Base-by-base conservation (phyloP, 2,797 vertebrate genomes). In the Micrastur ruficollis region DNA sequence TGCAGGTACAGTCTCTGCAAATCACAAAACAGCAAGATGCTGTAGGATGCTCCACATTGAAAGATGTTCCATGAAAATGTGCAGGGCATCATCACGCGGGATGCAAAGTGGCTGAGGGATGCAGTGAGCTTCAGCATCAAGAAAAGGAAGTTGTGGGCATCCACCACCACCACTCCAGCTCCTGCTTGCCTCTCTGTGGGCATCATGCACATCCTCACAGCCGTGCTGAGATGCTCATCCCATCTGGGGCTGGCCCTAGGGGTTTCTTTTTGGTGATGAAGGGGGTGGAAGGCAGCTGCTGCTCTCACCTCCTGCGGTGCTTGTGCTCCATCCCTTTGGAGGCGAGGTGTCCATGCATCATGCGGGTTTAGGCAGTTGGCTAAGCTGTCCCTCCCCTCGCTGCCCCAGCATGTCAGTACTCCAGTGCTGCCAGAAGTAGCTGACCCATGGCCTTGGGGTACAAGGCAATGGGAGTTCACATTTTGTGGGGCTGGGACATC, bases 291-390 rank as follows among this genome's bases (percentile, higher is more conserved):
- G 22, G 56, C 26, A 68, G 31, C 42, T 34, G 49, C 73, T 53
- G 27, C n/a, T 74, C 29, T 72, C 46, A 21, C 29, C 29, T 36
- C 31, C 42, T 23, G 18, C 3, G 1, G 10, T 4, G 34, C 13
- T 79, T 14, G 13, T 18, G 29, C 56, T 55, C 66, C 36, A 11
- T 36, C 36, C 59, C 42, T 58, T 81, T n/a, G 44, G 36, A 52
- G 32, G 50, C 1, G 0, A 65, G 59, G 36, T 50, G 67, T n/a
- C 67, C 44, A 3, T 4, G 6, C 3, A 0, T 32, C 2, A 0
- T 11, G 52, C 5, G 15, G 67, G 25, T 32, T 63, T 29, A 14
- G 49, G 29, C 14, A 8, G 38, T 29, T 46, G 53, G 29, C 13
- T 40, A 9, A 53, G 25, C 7, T 63, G 40, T 25, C 40, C 34